phyloP scores from a whole-genome alignment of 2,888 invertebrate genomes.

The Calameuta filiformis region DNA sequence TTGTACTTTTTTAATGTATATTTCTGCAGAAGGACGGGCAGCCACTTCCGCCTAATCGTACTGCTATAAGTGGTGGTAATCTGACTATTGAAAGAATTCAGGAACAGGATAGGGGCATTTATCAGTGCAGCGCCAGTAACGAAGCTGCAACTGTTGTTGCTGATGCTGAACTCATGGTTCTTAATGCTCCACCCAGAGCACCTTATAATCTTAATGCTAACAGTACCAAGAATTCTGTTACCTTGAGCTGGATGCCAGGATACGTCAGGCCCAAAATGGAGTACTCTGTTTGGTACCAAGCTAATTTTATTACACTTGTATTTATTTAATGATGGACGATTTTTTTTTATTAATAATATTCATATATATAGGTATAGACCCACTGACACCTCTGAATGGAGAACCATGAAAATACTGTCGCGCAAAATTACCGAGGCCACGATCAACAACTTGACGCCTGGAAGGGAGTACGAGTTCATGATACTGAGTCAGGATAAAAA shows the following conservation, averaged over 20 bases:
- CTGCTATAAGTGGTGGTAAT: constrained; percentile 78
- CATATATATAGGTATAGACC: constrained; percentile 73
- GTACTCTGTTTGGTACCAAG: constrained; percentile 81
- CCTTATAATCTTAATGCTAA: constrained; percentile 87
- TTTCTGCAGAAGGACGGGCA: constrained; percentile 75
- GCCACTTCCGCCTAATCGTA: constrained; percentile 76
- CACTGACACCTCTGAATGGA: constrained; percentile 83
- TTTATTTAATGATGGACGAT: neutral
- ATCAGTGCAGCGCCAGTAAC: constrained; percentile 86
- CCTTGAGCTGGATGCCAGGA: constrained; percentile 86
- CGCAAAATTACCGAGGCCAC: constrained; percentile 82
- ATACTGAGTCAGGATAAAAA: constrained; percentile 87
- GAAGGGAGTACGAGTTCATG: constrained; percentile 89
- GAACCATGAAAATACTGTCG: constrained; percentile 80
- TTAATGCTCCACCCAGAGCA: constrained; percentile 90
- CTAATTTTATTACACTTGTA: neutral
- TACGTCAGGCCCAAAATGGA: constrained; percentile 81
- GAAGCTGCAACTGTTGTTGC: constrained; percentile 87
- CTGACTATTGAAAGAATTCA: constrained; percentile 84
- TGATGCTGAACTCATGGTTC: constrained; percentile 84
- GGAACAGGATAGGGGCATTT: constrained; percentile 88
- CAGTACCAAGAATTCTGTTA: constrained; percentile 77
- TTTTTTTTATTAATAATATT: neutral
- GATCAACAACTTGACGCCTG: constrained; percentile 80
- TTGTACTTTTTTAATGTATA: neutral